phyloP scores from a whole-genome alignment of 1,140 invertebrate species.

The Conus betulinus region DNA sequence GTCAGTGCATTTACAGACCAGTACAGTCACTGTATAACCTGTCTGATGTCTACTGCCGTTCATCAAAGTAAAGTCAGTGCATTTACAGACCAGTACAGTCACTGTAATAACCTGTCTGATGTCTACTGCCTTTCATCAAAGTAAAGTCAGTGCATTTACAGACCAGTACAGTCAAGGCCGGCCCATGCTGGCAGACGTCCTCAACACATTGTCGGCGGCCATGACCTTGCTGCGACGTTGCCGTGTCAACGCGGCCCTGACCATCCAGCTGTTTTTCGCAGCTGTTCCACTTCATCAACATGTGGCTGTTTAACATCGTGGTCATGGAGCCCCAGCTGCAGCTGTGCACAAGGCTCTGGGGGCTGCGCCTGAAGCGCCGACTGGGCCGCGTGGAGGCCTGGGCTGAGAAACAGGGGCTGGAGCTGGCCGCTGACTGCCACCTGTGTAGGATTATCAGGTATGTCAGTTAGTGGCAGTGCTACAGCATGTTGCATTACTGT shows the following conservation, averaged over 20 bases:
- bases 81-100: conserved; percentile 43
- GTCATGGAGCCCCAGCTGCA: conserved; percentile 74
- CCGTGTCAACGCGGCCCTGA: conserved; percentile 97
- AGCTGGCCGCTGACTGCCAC: conserved; percentile 98
- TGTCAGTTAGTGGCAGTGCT: too few species aligned
- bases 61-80: too few species aligned
- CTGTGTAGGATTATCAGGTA: conserved; percentile 87
- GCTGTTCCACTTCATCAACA: conserved; percentile 97
- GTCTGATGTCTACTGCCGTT: too few species aligned
- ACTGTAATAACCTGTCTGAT: not conserved
- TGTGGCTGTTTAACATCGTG: conserved; percentile 94
- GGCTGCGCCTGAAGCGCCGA: conserved; percentile 86
- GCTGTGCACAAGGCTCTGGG: conserved; percentile 84
- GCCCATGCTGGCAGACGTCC: conserved; percentile 76
- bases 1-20: too few species aligned
- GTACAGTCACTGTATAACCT: too few species aligned
- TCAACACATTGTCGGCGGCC: conserved; percentile 85
- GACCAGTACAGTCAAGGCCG: conserved; percentile 53
- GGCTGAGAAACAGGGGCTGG: conserved; percentile 97
- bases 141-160: not conserved
- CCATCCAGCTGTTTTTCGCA: conserved; percentile 99
- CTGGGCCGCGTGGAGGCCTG: conserved; percentile 92
- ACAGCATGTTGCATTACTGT: too few species aligned
- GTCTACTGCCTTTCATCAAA: too few species aligned
- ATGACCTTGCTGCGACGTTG: conserved; percentile 94